Base-by-base conservation (phyloP, 2,113 vertebrate genomes). In the Hydrolagus affinis region DNA sequence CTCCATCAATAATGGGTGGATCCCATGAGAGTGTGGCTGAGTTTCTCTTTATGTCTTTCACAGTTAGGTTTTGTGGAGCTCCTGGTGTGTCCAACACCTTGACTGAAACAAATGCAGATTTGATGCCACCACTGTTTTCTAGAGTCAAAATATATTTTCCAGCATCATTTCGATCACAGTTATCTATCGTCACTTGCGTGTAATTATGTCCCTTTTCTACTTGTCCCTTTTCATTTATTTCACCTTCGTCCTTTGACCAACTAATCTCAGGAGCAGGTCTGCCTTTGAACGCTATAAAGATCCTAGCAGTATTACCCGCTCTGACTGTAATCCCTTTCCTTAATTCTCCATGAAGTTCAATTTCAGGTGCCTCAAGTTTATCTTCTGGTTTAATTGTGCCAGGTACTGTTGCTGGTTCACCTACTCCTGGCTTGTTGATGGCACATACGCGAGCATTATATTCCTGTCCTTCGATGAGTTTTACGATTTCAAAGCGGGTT, bases 31-130 rank as follows among this genome's bases (percentile, higher is more conserved):
- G 88, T 85, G 95, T 92, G 73, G 94, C 95, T 90, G 92, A 96
- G 88, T 98, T 92, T 89, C 96, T 97, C 89, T 90, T 98, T 83
- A 99, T 90, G 87, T 99, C 97, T 89, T 96, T 98, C 59, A 98
- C 95, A 80, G 89, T 85, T 85, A 99, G 90, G 86, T 96, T 98
- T 86, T 95, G 89, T 14, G 97, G 96, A 64, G 95, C 93, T 87
- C 98, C 97, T 86, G 98, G 98, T 3, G 98, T 98, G 88, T 99
- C 98, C 73, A 99, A 91, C 56, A 99, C 96, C 91, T 96, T 99
- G 78, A 99, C 93, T 59, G 95, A 95, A 28, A 99, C 97, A 92
- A 99, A 99, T 23, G 97, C 97, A 85, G 98, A 95, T 90, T 98
- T 99, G 68, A 93, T 93, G 23, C 97, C 97, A 87, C 95, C 96